Conservation (phyloP, 1,140 invertebrate species). For the Scylla paramamosain region DNA sequence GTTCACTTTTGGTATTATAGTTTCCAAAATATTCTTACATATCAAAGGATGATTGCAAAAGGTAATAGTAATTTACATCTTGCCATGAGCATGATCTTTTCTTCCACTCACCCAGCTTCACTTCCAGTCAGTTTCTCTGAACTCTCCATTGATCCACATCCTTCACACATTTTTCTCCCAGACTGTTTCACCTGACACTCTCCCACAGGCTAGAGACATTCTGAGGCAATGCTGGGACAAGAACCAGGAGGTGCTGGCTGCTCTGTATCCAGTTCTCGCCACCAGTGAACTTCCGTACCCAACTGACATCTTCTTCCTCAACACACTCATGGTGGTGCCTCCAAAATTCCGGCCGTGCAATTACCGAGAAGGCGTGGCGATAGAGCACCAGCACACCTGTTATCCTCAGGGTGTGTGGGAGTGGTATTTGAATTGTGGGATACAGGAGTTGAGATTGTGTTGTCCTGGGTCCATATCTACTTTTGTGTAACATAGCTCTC, state of each 20-base stretch:
- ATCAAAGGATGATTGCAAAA: too few species aligned
- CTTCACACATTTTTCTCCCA: too few species aligned
- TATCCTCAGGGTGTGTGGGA: constrained; percentile 64
- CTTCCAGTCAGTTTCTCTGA: too few species aligned
- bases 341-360: constrained; percentile 88
- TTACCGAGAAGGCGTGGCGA: constrained; percentile 54
- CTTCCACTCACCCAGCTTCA: too few species aligned
- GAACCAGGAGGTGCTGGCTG: constrained; percentile 86
- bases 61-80: too few species aligned
- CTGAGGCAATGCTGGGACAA: constrained; percentile 89
- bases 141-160: too few species aligned
- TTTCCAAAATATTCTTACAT: too few species aligned
- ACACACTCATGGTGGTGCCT: constrained; percentile 92
- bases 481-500: background rate
- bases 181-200: background rate
- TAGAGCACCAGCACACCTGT: constrained; percentile 73
- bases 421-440: background rate
- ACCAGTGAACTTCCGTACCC: constrained; percentile 83
- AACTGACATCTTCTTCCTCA: constrained; percentile 94
- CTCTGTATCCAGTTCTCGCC: constrained; percentile 88
- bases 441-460: background rate
- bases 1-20: too few species aligned
- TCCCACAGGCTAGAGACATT: constrained; percentile 83
- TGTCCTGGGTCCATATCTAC: background rate
- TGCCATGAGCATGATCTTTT: too few species aligned